Conservation (phyloP, 2,888 invertebrate genomes). For the Alloscopus bannaensis region DNA sequence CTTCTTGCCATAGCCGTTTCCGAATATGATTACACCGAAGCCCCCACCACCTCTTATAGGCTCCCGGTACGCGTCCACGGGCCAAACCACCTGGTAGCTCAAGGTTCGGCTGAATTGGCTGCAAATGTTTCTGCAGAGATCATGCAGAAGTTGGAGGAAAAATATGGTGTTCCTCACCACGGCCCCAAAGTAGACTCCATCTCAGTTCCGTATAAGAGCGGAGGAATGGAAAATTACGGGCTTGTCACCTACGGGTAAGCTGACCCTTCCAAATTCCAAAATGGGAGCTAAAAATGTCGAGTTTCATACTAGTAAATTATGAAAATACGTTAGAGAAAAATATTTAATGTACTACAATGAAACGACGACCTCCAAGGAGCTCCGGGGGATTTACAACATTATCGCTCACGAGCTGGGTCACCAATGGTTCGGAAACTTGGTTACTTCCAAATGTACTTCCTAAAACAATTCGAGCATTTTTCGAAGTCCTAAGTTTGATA, state of each 20-base stretch:
- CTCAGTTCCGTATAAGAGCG: slow-evolving; percentile 57
- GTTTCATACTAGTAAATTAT: too few species aligned
- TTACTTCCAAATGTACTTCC: slow-evolving; percentile 48
- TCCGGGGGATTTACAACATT: slow-evolving; percentile 11
- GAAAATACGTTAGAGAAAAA: slow-evolving; percentile 11
- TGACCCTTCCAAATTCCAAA: not conserved
- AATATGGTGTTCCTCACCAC: slow-evolving; percentile 41
- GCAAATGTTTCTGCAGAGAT: slow-evolving; percentile 37
- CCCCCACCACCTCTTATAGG: slow-evolving; percentile 8
- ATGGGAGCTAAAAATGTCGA: too few species aligned
- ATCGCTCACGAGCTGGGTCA: slow-evolving; percentile 31
- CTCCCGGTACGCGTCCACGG: slow-evolving; percentile 48
- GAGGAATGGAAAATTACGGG: slow-evolving; percentile 68
- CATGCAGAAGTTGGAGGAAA: slow-evolving; percentile 47
- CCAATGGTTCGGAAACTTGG: slow-evolving; percentile 52
- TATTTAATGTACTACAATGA: slow-evolving; percentile 30
- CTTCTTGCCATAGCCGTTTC: slow-evolving; percentile 59
- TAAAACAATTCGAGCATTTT: too few species aligned
- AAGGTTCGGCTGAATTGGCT: slow-evolving; percentile 10
- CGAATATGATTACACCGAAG: slow-evolving; percentile 43
- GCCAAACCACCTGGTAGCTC: slow-evolving; percentile 33
- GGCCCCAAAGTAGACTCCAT: slow-evolving; percentile 64
- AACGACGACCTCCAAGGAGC: not conserved
- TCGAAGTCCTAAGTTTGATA: too few species aligned
- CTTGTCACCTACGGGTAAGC: slow-evolving; percentile 62